A percentile compares a stretch with the other conserved stretches of the same genome.
Evolutionary conservation across 2,797 vertebrate genomes (phyloP).

Genomic region (Poecile montanus): DNA sequence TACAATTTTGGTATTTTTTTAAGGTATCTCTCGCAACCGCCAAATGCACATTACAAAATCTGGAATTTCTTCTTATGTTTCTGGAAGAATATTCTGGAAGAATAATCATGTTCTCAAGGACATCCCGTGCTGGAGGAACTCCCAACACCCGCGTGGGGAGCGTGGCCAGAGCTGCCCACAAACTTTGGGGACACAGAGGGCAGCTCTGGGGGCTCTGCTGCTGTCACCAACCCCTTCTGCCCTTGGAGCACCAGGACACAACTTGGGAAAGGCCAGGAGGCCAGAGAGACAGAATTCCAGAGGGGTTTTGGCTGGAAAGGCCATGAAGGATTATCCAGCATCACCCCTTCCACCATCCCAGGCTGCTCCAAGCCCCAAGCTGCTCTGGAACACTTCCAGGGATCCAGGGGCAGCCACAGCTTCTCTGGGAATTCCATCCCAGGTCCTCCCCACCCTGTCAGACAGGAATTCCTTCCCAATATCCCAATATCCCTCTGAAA

Average conservation of each 20-base stretch:
- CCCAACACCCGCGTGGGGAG: rapidly evolving
- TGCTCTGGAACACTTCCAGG: not conserved
- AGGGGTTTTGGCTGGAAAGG: rapidly evolving
- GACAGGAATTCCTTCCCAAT: not conserved
- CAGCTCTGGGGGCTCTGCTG: not conserved
- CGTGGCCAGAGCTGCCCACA: not conserved
- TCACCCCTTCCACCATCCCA: not conserved
- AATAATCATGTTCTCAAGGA: not conserved
- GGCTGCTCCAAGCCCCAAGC: not conserved
- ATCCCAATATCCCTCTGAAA: too few species aligned
- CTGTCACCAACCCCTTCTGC: not conserved
- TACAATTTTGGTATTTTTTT: not conserved
- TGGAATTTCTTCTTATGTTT: rapidly evolving
- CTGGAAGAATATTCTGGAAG: not conserved
- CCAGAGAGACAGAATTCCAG: not conserved
- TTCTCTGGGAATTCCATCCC: rapidly evolving
- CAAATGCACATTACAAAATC: not conserved
- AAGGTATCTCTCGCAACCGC: not conserved
- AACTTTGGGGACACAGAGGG: rapidly evolving
- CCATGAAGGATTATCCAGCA: rapidly evolving
- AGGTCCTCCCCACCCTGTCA: rapidly evolving
- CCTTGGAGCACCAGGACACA: not conserved
- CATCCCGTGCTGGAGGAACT: not conserved
- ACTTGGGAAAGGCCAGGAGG: not conserved
- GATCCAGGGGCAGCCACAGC: not conserved